Conservation (phyloP, 2,888 invertebrate species). For the Melanostoma mellinum region DNA sequence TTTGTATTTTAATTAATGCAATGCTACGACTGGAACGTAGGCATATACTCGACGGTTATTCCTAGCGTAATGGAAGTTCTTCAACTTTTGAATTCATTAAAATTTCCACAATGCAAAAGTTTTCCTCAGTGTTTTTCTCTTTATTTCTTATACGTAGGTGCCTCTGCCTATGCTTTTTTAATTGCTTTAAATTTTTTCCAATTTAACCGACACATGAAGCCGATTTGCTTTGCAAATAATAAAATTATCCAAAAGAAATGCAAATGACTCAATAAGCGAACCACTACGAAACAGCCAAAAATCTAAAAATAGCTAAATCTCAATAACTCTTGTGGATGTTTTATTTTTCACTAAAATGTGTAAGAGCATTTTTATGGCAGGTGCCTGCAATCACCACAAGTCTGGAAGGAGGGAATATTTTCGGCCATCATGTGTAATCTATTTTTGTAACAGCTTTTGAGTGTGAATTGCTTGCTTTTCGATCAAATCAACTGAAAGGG, state of each 20-base stretch:
- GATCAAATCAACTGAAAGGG: slow-evolving; percentile 22
- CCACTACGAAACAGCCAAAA: slow-evolving; percentile 26
- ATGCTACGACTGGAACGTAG: slow-evolving; percentile 1
- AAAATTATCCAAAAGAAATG: background rate
- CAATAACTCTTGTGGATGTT: slow-evolving; percentile 41
- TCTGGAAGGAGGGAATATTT: slow-evolving; percentile 50
- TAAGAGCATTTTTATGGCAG: slow-evolving; percentile 43
- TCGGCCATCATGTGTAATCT: slow-evolving; percentile 1
- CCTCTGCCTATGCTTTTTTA: slow-evolving; percentile 31
- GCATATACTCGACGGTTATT: background rate
- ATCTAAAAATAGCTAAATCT: slow-evolving; percentile 42
- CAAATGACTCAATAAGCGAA: slow-evolving; percentile 32
- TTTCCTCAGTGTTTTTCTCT: background rate
- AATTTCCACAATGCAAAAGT: slow-evolving; percentile 11
- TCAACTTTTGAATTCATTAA: slow-evolving; percentile 41
- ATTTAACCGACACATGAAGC: background rate
- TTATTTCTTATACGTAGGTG: slow-evolving; percentile 1
- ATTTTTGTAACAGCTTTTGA: slow-evolving; percentile 32
- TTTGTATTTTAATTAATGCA: slow-evolving; percentile 58
- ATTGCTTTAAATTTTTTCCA: slow-evolving; percentile 41
- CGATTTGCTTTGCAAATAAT: slow-evolving; percentile 9
- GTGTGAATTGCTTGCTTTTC: slow-evolving; percentile 15
- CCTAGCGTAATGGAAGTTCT: slow-evolving; percentile 25
- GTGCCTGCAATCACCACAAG: slow-evolving; percentile 48
- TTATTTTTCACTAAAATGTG: slow-evolving; percentile 11